Base-by-base conservation (phyloP, 2,888 invertebrate species). In the Ectemnius continuus region DNA sequence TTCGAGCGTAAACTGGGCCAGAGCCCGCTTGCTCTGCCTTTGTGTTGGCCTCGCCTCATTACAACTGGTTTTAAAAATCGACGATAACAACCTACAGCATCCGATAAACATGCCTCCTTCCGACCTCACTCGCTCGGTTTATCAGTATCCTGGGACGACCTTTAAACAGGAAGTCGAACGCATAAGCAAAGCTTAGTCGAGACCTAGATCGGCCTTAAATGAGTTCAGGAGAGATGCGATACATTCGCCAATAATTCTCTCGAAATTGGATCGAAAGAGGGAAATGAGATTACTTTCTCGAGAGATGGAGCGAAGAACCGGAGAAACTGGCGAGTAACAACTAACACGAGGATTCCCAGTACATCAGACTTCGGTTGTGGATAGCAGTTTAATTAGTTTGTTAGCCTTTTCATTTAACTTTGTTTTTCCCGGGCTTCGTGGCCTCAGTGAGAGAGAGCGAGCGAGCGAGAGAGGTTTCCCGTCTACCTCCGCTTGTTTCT, bases 381-480 rank as follows among this genome's bases (percentile, higher is more conserved):
- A 70, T 59, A 61, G 56, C 60, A 77, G 79, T 79, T 82, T 83
- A 79, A 84, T 81, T 82, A 79, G 81, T 84, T 84, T 74, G 71
- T 79, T 76, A 77, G 73, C 71, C 79, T 72, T 75, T 78, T 75
- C 83, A 57, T 59, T 73, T 70, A 69, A 68, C 60, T 70, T 69
- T 73, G 47, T 65, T 73, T 70, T 58, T 36, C 23, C 23, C 3
- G 2, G 2, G 23, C 3, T 23, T 23, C 23, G 23, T 23, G 3
- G 23, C 23, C 3, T 23, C 23, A 23, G 1, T 20, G 20, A 1
- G 2, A 20, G 20, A 20, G 20, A 20, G 23, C n/a, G n/a, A n/a
- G n/a, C n/a, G n/a, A n/a, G n/a, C n/a, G n/a, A 20, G 20, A 20
- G 20, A 20, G 23, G 3, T 23, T 23, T 23, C 23, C 3, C 36